Evolutionary conservation across 2,113 vertebrate genomes (phyloP).

Genomic region (Euleptes europaea): DNA sequence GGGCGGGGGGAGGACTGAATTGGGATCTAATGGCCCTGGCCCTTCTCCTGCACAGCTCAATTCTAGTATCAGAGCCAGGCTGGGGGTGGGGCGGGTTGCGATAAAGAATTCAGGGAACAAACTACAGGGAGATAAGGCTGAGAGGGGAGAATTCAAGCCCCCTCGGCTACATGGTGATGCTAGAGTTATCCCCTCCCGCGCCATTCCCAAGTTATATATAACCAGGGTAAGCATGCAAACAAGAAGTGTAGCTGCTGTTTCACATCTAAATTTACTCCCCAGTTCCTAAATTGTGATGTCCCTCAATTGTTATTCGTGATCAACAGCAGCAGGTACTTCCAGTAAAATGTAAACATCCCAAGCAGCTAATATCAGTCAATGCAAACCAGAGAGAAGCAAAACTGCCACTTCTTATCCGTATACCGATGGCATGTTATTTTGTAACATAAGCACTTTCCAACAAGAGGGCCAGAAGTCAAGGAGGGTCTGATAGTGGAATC

Average conservation of each 20-base stretch:
- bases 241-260: not conserved
- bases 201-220: too few relatives aligned
- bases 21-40: not conserved
- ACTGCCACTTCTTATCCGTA: slow-evolving; percentile 18
- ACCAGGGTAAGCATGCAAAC: not conserved
- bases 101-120: not conserved
- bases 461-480: slow-evolving; percentile 72
- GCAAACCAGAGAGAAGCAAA: slow-evolving; percentile 43
- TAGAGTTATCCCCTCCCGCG: not conserved
- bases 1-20: too few relatives aligned
- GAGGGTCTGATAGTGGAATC: slow-evolving; percentile 71
- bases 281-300: not conserved
- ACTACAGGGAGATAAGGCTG: not conserved
- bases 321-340: not conserved
- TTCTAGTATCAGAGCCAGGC: not conserved
- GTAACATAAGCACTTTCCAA: slow-evolving; percentile 74
- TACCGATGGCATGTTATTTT: slow-evolving; percentile 64
- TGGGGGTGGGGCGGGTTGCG: not conserved
- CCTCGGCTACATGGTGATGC: not conserved
- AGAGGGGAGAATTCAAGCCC: not conserved
- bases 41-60: not conserved
- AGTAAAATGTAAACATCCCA: slow-evolving; percentile 16
- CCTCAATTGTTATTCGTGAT: not conserved
- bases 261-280: not conserved
- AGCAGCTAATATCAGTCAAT: not conserved